phyloP scores from a whole-genome alignment of 1,140 invertebrate genomes.

The Drosophila eugracilis region DNA sequence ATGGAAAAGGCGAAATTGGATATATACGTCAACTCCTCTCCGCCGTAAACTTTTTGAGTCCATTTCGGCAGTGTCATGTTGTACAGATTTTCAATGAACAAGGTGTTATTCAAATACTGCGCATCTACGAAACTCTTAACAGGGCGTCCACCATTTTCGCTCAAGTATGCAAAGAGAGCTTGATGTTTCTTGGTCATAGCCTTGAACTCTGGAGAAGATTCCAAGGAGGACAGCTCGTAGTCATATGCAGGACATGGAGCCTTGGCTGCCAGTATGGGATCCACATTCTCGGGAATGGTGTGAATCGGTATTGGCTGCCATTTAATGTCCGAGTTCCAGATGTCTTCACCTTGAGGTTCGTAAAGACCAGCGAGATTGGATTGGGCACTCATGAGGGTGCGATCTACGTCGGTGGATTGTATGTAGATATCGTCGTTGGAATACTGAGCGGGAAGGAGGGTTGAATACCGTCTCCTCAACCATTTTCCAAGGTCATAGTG shows the following conservation, averaged over 20 bases:
- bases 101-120: constrained; percentile 88
- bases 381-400: constrained; percentile 95
- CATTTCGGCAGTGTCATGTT: constrained; percentile 89
- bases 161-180: constrained; percentile 88
- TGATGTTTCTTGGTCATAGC: constrained; percentile 87
- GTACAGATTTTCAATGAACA: constrained; percentile 89
- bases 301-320: constrained; percentile 97
- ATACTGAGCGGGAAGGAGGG: constrained; percentile 86
- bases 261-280: constrained; percentile 88
- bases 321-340: constrained; percentile 89
- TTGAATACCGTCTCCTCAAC: constrained; percentile 90
- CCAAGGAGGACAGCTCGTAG: constrained; percentile 86
- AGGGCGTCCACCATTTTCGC: constrained; percentile 86
- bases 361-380: constrained; percentile 93
- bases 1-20: constrained; percentile 86
- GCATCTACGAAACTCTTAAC: constrained; percentile 85
- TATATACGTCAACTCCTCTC: constrained; percentile 85
- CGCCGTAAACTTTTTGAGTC: constrained; percentile 87
- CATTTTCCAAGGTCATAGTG: constrained; percentile 92
- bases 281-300: constrained; percentile 88
- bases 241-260: constrained; percentile 89
- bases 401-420: constrained; percentile 93
- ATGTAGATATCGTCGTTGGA: constrained; percentile 88
- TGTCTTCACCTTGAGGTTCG: constrained; percentile 87
- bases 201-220: constrained; percentile 87